Percentiles rank a stretch among this genome's conserved stretches.
These are phyloP conservation scores for Parazoanthus swiftii DNA, from an alignment of 92 coral and sea anemone species.

Conservation along the genomic window DNA sequence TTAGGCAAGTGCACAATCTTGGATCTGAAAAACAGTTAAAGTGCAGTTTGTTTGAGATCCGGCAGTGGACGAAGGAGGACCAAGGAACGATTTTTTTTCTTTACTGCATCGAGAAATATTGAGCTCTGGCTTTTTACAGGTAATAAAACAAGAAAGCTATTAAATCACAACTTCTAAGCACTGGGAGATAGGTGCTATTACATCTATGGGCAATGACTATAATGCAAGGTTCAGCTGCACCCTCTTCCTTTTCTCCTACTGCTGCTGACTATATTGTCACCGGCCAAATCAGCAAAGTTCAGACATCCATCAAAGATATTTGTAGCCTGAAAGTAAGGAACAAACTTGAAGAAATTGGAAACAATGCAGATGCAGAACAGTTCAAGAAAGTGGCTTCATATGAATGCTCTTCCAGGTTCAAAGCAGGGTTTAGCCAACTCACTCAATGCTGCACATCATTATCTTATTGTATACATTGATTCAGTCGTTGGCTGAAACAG, in stretches of 20 bases:
- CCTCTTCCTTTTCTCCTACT: constrained; percentile 56
- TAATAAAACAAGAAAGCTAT: constrained; percentile 42
- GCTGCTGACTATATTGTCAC: constrained; percentile 59
- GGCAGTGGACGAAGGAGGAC: too few relatives aligned
- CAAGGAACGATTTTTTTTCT: too few relatives aligned
- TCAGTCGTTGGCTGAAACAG: constrained; percentile 50
- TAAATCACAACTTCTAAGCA: constrained; percentile 50
- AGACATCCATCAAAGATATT: constrained; percentile 52
- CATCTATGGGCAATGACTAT: constrained; percentile 49
- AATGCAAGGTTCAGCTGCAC: constrained; percentile 54
- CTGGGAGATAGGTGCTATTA: constrained; percentile 51
- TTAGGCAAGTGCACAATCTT: constrained; percentile 42
- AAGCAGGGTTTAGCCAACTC: constrained; percentile 55
- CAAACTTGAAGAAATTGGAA: constrained; percentile 52
- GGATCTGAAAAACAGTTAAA: constrained; percentile 45
- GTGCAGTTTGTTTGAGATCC: constrained; percentile 64
- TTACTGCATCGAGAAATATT: constrained; percentile 46
- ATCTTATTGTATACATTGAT: constrained; percentile 48
- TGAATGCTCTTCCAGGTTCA: constrained; percentile 52
- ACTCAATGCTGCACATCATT: constrained; percentile 53
- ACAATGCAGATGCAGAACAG: constrained; percentile 48
- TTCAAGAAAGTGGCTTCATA: constrained; percentile 63
- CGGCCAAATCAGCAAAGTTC: constrained; percentile 48
- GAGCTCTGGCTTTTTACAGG: constrained; percentile 54
- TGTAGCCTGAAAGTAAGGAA: constrained; percentile 50